Conservation (phyloP, 2,888 invertebrate species). For the Arrhopalites spinosus region DNA sequence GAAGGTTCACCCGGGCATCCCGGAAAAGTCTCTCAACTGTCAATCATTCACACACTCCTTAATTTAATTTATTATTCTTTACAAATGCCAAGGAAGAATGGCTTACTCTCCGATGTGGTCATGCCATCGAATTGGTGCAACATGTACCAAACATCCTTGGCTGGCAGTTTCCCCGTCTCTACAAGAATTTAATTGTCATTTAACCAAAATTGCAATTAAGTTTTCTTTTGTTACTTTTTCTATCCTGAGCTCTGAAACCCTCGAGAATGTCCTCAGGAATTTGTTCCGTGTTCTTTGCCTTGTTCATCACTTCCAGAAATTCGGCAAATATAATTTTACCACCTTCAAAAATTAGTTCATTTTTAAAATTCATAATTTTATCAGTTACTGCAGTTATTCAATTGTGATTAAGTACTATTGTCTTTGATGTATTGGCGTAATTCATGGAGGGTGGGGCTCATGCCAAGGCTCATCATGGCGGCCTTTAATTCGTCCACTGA, state of each 20-base stretch:
- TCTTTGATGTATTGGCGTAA: background rate
- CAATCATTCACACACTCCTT: background rate
- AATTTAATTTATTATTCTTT: background rate
- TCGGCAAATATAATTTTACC: slow-evolving; percentile 16
- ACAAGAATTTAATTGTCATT: no score
- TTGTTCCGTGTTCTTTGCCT: slow-evolving; percentile 15
- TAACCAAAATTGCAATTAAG: no score
- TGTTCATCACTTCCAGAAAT: slow-evolving; percentile 18
- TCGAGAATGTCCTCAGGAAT: slow-evolving; percentile 22
- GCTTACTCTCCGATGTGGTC: background rate
- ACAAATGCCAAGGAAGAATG: background rate
- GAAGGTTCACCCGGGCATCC: background rate
- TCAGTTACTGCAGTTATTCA: background rate
- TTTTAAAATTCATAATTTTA: background rate
- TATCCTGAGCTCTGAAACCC: slow-evolving; percentile 16
- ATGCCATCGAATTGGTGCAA: background rate
- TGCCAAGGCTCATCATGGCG: slow-evolving; percentile 1
- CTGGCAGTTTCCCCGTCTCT: background rate
- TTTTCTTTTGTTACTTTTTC: no score
- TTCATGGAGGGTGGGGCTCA: slow-evolving; percentile 18
- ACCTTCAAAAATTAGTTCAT: background rate
- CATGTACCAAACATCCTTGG: background rate
- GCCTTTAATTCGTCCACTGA: slow-evolving; percentile 3
- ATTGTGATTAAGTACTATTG: slow-evolving; percentile 7
- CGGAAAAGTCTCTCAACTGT: slow-evolving; percentile 2